phyloP scores from a whole-genome alignment of 2,888 invertebrate species.

The Lepidocyrtinus sp. region DNA sequence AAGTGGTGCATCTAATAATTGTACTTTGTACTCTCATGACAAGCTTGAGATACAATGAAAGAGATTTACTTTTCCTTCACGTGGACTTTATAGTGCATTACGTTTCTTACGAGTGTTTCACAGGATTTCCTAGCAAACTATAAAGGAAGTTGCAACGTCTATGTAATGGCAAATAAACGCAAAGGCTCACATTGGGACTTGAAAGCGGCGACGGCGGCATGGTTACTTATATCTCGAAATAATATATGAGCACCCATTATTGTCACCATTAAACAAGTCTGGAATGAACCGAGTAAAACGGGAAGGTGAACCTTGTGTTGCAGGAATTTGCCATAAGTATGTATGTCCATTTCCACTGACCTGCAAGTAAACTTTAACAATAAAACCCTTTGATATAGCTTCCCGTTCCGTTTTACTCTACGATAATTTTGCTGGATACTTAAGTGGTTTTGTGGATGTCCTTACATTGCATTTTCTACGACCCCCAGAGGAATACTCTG shows the following conservation, averaged over 20 bases:
- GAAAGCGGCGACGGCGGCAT: conserved; percentile 33
- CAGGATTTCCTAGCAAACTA: conserved; percentile 33
- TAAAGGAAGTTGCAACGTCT: not conserved
- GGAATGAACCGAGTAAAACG: conserved; percentile 40
- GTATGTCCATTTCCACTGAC: not conserved
- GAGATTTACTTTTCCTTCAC: not conserved
- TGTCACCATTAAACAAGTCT: conserved; percentile 67
- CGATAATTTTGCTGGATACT: not conserved
- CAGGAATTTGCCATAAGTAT: not conserved
- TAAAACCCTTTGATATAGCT: conserved; percentile 45
- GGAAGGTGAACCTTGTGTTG: conserved; percentile 32
- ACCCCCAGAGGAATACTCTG: not conserved
- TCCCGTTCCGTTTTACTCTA: conserved; percentile 6
- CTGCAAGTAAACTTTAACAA: conserved; percentile 24
- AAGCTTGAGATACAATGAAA: not conserved
- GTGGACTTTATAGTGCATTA: not conserved
- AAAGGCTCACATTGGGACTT: not conserved
- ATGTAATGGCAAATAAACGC: not conserved
- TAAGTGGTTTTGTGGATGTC: not conserved
- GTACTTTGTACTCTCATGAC: not conserved
- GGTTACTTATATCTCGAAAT: conserved; percentile 53
- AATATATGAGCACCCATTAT: conserved; percentile 66
- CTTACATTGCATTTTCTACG: not conserved
- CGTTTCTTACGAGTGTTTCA: conserved; percentile 40
- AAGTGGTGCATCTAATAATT: no score